Conservation (phyloP, 2,113 vertebrate genomes). For the Indicator maculatus region DNA sequence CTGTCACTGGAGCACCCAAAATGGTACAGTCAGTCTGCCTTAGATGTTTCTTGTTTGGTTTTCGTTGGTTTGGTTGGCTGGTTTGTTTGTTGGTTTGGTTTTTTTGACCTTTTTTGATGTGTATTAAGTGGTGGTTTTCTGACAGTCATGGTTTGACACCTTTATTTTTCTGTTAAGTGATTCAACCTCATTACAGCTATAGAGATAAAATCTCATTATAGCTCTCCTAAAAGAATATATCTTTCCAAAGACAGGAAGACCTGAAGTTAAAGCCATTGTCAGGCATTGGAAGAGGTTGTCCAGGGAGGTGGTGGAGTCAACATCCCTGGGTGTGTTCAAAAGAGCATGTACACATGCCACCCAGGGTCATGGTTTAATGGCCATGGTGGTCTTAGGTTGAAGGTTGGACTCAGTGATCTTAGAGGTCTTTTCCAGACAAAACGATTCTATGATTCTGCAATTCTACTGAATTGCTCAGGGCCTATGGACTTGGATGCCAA, state of each 20-base stretch:
- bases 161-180: not conserved
- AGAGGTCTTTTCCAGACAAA: too few relatives aligned
- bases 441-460: too few relatives aligned
- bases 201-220: not conserved
- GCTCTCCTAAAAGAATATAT: not conserved
- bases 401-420: too few relatives aligned
- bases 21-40: not conserved
- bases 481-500: not conserved
- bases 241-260: not conserved
- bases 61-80: not conserved
- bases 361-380: too few relatives aligned
- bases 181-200: not conserved
- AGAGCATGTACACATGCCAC: too few relatives aligned
- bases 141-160: not conserved
- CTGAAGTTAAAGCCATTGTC: not conserved
- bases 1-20: not conserved
- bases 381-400: too few relatives aligned
- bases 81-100: too few relatives aligned
- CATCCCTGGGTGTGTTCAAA: too few relatives aligned
- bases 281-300: too few relatives aligned
- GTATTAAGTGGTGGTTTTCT: not conserved
- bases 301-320: too few relatives aligned
- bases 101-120: fast-evolving
- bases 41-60: not conserved
- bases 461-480: not conserved